Base-by-base conservation (phyloP, 2,888 invertebrate genomes). In the Brenthis daphne region DNA sequence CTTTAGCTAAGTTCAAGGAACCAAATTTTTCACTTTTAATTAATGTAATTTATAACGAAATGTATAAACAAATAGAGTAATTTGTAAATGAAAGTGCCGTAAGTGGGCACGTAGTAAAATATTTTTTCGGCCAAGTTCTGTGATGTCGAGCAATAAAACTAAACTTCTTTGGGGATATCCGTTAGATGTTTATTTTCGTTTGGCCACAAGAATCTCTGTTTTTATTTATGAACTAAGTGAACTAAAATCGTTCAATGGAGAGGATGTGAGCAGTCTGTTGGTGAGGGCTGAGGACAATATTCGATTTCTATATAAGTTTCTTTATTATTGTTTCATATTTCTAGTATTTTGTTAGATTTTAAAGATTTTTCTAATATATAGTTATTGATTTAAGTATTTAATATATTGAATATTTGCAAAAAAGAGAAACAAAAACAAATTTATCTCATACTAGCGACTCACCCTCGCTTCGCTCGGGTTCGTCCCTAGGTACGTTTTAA, bases 101-200 rank as follows among this genome's bases (percentile, higher is more conserved):
- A 72, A 73, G 77, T 72, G 76, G 74, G 70, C 67, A 64, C 64
- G 72, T 77, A 58, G 72, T 77, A 58, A 72, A 74, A 75, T 73
- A 71, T 77, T 76, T 76, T 75, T 74, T 71, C 65, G 63, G 71
- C 66, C 61, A 47, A 73, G 65, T 69, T 65, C 76, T 78, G 68
- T 75, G 77, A 79, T 79, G 75, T 77, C 63, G 65, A 57, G 75
- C 69, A 67, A 76, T 77, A 77, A 79, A 79, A 75, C 73, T 67
- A 57, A 74, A 73, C 73, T 76, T 75, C 73, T 76, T 76, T 72
- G 64, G 70, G 75, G 75, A 76, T 77, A 77, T 78, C 77, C 79
- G 79, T 76, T 71, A 71, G 73, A 69, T 74, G 78, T 79, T 79
- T 79, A 77, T 80, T 79, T 79, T 76, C 51, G 73, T 70, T 70